Evolutionary conservation across 2,797 vertebrate genomes (phyloP).

Genomic region (Pygocentrus nattereri): DNA sequence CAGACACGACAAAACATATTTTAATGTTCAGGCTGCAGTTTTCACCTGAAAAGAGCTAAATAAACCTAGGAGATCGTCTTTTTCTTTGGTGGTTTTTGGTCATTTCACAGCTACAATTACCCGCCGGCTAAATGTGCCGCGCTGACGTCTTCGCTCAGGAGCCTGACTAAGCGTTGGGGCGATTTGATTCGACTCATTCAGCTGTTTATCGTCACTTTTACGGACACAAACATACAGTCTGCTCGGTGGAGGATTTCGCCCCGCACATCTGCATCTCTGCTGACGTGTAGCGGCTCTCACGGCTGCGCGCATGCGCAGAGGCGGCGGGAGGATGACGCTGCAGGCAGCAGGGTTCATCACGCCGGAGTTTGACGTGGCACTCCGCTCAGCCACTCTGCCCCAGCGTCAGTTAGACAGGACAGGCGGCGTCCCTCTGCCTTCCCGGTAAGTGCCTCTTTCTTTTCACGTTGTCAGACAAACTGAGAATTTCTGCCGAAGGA

Average conservation of each 20-base stretch:
- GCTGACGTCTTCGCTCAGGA: no score
- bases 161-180: background rate
- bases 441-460: conserved; percentile 68
- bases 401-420: conserved; percentile 49
- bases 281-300: conserved; percentile 77
- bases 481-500: background rate
- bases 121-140: no score
- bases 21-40: no score
- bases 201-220: background rate
- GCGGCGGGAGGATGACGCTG: conserved; percentile 25
- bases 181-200: background rate
- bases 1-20: no score
- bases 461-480: background rate
- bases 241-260: background rate
- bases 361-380: conserved; percentile 86
- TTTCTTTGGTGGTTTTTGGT: no score
- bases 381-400: conserved; percentile 59
- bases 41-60: no score
- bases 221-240: background rate
- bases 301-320: conserved; percentile 73
- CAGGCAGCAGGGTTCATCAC: conserved; percentile 66
- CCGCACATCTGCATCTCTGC: conserved; percentile 59
- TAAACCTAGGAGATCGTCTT: no score
- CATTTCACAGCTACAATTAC: no score
- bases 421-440: conserved; percentile 45